Conservation (phyloP, 2,888 invertebrate genomes). For the Nycteola revayana region DNA sequence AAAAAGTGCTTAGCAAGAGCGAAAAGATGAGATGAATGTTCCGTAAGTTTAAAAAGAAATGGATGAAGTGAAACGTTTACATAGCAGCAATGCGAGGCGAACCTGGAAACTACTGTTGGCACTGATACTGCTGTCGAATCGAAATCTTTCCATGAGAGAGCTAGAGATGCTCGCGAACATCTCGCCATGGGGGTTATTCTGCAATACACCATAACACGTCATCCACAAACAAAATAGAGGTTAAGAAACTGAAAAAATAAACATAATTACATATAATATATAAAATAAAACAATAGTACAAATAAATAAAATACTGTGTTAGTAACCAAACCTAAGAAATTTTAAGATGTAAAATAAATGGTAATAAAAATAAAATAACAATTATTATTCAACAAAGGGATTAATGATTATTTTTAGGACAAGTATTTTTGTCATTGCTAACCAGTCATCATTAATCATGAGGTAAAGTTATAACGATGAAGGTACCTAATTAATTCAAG, state of each 20-base stretch:
- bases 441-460: no score
- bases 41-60: conserved; percentile 21
- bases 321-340: no score
- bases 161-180: conserved; percentile 92
- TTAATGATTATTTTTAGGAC: no score
- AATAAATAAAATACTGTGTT: conserved; percentile 15
- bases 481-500: no score
- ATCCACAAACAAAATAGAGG: conserved; percentile 33
- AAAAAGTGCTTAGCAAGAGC: conserved; percentile 29
- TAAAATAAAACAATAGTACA: conserved; percentile 24
- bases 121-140: conserved; percentile 88
- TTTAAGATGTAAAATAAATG: no score
- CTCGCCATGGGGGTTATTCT: conserved; percentile 90
- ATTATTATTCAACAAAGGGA: no score
- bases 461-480: no score
- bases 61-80: conserved; percentile 51
- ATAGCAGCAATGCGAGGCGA: conserved; percentile 74
- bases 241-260: conserved; percentile 54
- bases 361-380: no score
- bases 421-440: no score
- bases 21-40: conserved; percentile 22
- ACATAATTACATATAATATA: conserved; percentile 37
- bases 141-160: conserved; percentile 90
- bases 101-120: conserved; percentile 89
- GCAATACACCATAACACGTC: conserved; percentile 68